These are phyloP conservation scores for Helicoverpa zea DNA, from an alignment of 1,140 invertebrate genomes.

Conservation along the genomic window DNA sequence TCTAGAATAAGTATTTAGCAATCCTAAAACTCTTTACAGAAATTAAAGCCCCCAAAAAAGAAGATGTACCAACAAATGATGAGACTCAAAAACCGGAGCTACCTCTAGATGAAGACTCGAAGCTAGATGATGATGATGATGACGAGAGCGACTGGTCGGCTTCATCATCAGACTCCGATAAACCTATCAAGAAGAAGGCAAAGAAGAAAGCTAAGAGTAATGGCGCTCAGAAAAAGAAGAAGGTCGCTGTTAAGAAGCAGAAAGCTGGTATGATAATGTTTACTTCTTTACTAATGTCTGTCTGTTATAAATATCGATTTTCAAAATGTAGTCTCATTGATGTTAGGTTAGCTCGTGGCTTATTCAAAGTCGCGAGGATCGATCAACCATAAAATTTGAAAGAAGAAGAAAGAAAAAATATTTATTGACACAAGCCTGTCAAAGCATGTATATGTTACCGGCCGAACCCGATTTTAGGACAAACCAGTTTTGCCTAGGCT, in stretches of 20 bases:
- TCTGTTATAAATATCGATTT: too few species aligned
- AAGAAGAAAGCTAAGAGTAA: constrained; percentile 56
- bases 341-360: too few species aligned
- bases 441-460: too few species aligned
- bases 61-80: constrained; percentile 49
- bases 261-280: constrained; percentile 46
- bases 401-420: too few species aligned
- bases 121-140: constrained; percentile 55
- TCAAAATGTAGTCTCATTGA: too few species aligned
- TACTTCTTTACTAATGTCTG: too few species aligned
- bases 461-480: too few species aligned
- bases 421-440: too few species aligned
- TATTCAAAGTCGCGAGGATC: too few species aligned
- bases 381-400: too few species aligned
- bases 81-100: constrained; percentile 25
- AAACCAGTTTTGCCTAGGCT: too few species aligned
- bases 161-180: constrained; percentile 75
- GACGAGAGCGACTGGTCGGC: constrained; percentile 67
- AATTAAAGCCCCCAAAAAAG: constrained; percentile 66
- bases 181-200: constrained; percentile 70
- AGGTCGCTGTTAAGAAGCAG: constrained; percentile 52
- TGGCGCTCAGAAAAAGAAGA: constrained; percentile 60
- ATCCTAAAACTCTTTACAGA: constrained; percentile 54
- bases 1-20: too few species aligned
- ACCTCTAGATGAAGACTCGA: constrained; percentile 45